Base-by-base conservation (phyloP, 2,888 invertebrate species). In the Agrochola litura region DNA sequence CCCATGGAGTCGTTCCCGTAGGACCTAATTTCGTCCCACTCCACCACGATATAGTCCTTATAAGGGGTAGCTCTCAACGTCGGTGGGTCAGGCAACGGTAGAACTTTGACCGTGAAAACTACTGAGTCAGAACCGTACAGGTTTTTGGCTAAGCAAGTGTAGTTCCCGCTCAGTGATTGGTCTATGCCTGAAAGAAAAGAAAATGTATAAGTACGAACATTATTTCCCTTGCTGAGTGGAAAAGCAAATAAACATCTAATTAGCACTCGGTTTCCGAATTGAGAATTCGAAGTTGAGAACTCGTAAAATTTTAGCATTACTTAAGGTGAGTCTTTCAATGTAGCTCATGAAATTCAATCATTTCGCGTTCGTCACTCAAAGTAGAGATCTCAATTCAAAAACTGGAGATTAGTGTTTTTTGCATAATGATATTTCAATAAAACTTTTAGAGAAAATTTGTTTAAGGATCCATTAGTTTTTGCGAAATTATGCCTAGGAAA, bases 51-150 rank as follows among this genome's bases (percentile, higher is more conserved):
- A 6, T 96, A 96, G 83, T 96, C 95, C 73, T 96, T 96, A 67
- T 97, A 97, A 0, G 97, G 95, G 0, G 96, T 95, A 0, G 96
- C 95, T 89, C 97, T 97, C 82, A 98, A 94, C 37, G 95, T 95
- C 2, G 98, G 98, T 4, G 98, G 97, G 77, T 97, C 97, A 0
- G 98, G 98, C 49, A 98, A 96, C 79, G 98, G 98, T 89, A 98
- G 97, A 0, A 99, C 98, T 89, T 97, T 97, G 43, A 99, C 97
- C 12, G 97, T 97, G 91, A 98, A 98, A 14, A 98, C 97, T 68
- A 99, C 98, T 71, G 98, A 98, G 92, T 99, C 99, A 69, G 98
- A 98, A 0, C 99, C 99, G 91, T 98, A 98, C 10, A 98, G 97
- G 94, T 99, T 99, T 92, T 98, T 98, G 6, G 98, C 98, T 68